Evolutionary conservation across 2,113 vertebrate genomes (phyloP).

Genomic region (Notothenia rossii): DNA sequence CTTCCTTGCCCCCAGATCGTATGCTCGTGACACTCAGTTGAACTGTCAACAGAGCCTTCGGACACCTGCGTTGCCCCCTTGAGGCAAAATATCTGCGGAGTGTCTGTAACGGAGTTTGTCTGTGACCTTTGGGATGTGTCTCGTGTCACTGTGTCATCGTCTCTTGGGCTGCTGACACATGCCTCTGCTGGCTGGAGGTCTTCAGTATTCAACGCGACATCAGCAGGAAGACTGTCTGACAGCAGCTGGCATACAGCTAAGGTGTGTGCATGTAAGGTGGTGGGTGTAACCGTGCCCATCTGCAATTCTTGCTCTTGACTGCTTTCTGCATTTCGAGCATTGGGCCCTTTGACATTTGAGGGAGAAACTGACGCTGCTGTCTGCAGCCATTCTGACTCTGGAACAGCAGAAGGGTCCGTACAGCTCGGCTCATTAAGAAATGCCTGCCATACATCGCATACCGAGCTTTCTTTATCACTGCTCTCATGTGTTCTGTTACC

Average conservation of each 20-base stretch:
- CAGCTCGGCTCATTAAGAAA: slow-evolving; percentile 66
- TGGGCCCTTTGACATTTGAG: slow-evolving; percentile 51
- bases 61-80: slow-evolving; percentile 39
- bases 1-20: slow-evolving; percentile 34
- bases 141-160: slow-evolving; percentile 54
- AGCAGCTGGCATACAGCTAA: slow-evolving; percentile 49
- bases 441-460: slow-evolving; percentile 70
- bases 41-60: slow-evolving; percentile 56
- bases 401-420: slow-evolving; percentile 44
- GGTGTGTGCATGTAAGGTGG: slow-evolving; percentile 13
- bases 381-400: slow-evolving; percentile 79
- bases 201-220: slow-evolving; percentile 37
- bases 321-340: slow-evolving; percentile 22
- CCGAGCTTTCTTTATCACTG: slow-evolving; percentile 41
- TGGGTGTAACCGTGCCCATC: slow-evolving; percentile 38
- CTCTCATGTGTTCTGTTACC: slow-evolving; percentile 43
- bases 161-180: slow-evolving; percentile 54
- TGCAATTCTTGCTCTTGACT: slow-evolving; percentile 44
- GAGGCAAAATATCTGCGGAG: slow-evolving; percentile 57
- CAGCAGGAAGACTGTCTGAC: slow-evolving; percentile 42
- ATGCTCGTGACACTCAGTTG: slow-evolving; percentile 47
- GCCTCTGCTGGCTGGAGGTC: slow-evolving; percentile 50
- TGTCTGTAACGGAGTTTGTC: slow-evolving; percentile 55
- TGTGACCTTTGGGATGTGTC: slow-evolving; percentile 66
- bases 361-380: slow-evolving; percentile 66